phyloP scores from a whole-genome alignment of 2,113 vertebrate genomes.

The Ctenomys sociabilis region DNA sequence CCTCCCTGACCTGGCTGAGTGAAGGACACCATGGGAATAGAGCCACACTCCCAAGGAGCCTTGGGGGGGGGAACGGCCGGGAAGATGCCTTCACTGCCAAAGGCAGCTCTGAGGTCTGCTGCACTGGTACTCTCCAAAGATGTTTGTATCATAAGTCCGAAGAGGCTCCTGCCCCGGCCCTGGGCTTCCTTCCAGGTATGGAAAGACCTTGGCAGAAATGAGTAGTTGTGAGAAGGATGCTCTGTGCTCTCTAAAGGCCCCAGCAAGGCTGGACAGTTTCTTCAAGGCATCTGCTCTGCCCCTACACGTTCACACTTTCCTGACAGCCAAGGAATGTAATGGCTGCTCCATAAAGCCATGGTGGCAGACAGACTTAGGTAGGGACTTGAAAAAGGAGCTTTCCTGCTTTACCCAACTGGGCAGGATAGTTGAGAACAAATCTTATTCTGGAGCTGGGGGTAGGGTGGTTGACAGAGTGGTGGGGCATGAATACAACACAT shows the following conservation, averaged over 20 bases:
- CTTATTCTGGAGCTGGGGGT: neutral
- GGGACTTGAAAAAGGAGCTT: conserved; percentile 15
- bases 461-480: neutral
- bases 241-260: neutral
- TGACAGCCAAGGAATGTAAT: neutral
- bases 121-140: neutral
- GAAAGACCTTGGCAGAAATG: neutral
- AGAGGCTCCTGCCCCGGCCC: neutral
- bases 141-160: neutral
- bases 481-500: neutral
- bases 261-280: neutral
- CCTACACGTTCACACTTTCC: neutral
- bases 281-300: neutral
- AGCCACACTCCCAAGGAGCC: neutral
- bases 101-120: neutral
- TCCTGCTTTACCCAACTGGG: neutral
- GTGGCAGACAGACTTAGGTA: neutral
- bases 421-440: conserved; percentile 2
- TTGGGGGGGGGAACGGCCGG: neutral
- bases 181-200: neutral
- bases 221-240: neutral
- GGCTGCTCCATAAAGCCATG: neutral
- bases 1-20: neutral
- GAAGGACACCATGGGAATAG: neutral
- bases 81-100: neutral